These are phyloP conservation scores for Bombus difficillimus DNA, from an alignment of 1,140 invertebrate genomes.

Conservation along the genomic window DNA sequence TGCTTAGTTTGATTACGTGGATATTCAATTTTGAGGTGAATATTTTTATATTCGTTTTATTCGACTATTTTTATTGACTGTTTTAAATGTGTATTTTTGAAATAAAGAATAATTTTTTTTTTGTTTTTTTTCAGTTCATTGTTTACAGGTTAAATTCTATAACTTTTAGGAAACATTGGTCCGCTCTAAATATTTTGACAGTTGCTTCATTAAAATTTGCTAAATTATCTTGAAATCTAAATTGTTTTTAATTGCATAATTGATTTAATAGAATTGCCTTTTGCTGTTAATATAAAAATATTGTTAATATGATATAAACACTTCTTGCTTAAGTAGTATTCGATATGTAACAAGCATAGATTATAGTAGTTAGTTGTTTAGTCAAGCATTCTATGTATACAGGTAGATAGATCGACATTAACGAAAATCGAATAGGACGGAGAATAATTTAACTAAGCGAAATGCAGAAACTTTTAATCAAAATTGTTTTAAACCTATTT, in stretches of 20 bases:
- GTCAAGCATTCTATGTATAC: not conserved
- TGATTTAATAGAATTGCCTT: too few species aligned
- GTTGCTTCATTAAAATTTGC: too few species aligned
- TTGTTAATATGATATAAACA: too few species aligned
- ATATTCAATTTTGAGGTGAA: not conserved
- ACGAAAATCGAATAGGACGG: not conserved
- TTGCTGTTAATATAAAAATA: too few species aligned
- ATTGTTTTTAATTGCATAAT: too few species aligned
- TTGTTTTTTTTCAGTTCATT: not conserved
- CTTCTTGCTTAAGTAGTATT: not conserved
- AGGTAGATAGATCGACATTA: conserved; percentile 9
- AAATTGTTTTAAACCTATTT: conserved; percentile 37
- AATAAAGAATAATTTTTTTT: not conserved
- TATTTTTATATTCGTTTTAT: not conserved
- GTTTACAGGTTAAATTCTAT: too few species aligned
- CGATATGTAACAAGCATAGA: not conserved
- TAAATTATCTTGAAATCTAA: too few species aligned
- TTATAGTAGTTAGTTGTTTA: not conserved
- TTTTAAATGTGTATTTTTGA: not conserved
- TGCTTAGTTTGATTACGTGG: not conserved
- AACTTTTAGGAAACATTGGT: too few species aligned
- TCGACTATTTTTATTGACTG: not conserved
- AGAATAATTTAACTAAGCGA: conserved; percentile 14
- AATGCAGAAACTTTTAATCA: conserved; percentile 26
- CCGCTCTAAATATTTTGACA: too few species aligned